These are phyloP conservation scores for Acronicta aceris DNA, from an alignment of 2,888 invertebrate species.

Conservation along the genomic window DNA sequence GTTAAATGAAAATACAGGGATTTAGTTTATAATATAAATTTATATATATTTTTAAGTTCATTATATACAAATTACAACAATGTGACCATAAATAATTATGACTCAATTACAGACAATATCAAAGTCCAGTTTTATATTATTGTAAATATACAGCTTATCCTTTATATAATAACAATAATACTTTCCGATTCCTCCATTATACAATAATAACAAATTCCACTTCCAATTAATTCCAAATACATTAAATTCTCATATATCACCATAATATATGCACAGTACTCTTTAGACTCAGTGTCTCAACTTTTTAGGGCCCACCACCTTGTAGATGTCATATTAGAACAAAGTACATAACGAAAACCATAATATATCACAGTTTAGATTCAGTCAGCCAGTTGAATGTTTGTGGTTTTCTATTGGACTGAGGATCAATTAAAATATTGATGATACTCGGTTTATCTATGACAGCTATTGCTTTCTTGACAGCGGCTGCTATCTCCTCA, in stretches of 20 bases:
- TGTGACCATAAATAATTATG: conserved; percentile 77
- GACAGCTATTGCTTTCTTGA: conserved; percentile 91
- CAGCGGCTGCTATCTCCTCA: conserved; percentile 92
- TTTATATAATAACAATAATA: conserved; percentile 4
- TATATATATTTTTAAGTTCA: conserved; percentile 86
- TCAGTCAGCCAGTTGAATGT: conserved; percentile 97
- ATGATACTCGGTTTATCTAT: conserved; percentile 95
- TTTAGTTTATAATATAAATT: conserved; percentile 87
- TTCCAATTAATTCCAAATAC: conserved; percentile 13
- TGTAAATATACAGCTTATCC: conserved; percentile 18
- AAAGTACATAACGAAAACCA: conserved; percentile 13
- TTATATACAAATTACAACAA: conserved; percentile 78
- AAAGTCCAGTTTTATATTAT: conserved; percentile 61
- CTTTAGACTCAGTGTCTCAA: conserved; percentile 31
- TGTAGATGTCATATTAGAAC: conserved; percentile 12
- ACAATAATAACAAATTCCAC: conserved; percentile 18
- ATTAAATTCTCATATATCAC: conserved; percentile 11
- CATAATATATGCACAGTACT: conserved; percentile 12
- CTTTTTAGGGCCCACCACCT: conserved; percentile 31
- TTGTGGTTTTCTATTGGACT: conserved; percentile 97
- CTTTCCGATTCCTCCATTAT: background rate
- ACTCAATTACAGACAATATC: conserved; percentile 86
- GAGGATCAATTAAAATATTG: conserved; percentile 96
- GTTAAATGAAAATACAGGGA: conserved; percentile 87
- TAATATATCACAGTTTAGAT: conserved; percentile 95